Conservation (phyloP, 2,888 invertebrate genomes). For the Netelia melanura region DNA sequence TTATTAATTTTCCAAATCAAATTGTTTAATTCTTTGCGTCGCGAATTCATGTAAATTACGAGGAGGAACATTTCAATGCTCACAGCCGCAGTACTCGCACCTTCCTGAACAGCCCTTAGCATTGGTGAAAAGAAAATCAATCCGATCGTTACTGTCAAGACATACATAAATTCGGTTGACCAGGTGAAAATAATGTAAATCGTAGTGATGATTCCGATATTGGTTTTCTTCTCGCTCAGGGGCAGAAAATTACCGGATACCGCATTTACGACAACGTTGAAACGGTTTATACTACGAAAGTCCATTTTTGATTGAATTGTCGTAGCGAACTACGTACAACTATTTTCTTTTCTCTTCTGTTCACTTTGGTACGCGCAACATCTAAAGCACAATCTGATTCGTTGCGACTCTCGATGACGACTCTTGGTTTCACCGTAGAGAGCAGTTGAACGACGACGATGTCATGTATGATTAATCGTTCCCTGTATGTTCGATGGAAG, state of each 20-base stretch:
- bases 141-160: constrained; percentile 6
- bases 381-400: no score
- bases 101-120: constrained; percentile 62
- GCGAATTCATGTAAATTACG: constrained; percentile 64
- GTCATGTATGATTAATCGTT: constrained; percentile 48
- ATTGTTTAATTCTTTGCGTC: constrained; percentile 53
- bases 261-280: constrained; percentile 69
- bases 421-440: background rate
- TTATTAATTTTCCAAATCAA: constrained; percentile 69
- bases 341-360: background rate
- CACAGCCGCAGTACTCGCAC: constrained; percentile 65
- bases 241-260: constrained; percentile 74
- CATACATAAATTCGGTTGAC: constrained; percentile 54
- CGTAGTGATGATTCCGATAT: background rate
- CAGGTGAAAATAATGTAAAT: constrained; percentile 65
- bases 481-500: constrained; percentile 1
- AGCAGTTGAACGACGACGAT: background rate
- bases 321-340: background rate
- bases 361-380: background rate
- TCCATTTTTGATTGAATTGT: constrained; percentile 62
- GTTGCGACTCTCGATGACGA: background rate
- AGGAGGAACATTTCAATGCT: constrained; percentile 65
- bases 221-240: constrained; percentile 11
- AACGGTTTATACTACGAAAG: constrained; percentile 68
- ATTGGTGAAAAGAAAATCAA: constrained; percentile 61